Base-by-base conservation (phyloP, 2,113 vertebrate species). In the Eretmochelys imbricata region DNA sequence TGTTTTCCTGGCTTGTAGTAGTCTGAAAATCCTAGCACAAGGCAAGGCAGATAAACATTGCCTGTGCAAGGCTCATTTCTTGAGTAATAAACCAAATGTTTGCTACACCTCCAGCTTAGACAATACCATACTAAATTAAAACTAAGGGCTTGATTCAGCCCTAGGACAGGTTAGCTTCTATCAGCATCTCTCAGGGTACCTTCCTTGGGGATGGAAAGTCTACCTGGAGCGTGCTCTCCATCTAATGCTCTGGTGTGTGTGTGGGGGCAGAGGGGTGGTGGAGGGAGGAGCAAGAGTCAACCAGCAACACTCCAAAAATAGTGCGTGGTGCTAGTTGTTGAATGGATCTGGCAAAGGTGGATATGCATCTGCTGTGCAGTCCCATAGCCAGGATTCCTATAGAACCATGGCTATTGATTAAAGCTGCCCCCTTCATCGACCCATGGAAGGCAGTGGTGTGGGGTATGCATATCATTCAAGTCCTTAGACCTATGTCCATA, bases 291-390 rank as follows among this genome's bases (percentile, higher is more conserved):
- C 17, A 38, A 69, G n/a, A 22, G 17, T 22, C n/a, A 72, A 22
- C 19, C n/a, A 54, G 88, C 65, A 65, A 53, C 57, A 29, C 1
- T 12, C 35, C 80, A 12, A 27, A 27, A 78, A 7, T 78, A 78
- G 13, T 78, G 2, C 6, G 2, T n/a, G 35, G 78, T 46, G 46
- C 72, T 8, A 1, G 25, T 1, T 57, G 57, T n/a, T 69, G 59
- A 92, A 84, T 20, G 38, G 72, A 90, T 31, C 55, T 69, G 78
- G 17, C 55, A 94, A 84, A 85, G 29, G 88, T 93, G 29, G 49
- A 79, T 25, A 42, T 53, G 22, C 22, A 76, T 25, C 20, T 76
- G 38, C 35, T 76, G 5, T 76, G 38, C 38, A 46, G 72, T 22
- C 22, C 72, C 72, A 25, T 25, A 76, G 22, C 9, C 72, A 76